Base-by-base conservation (phyloP, 2,888 invertebrate species). In the Cerceris ruficornis region DNA sequence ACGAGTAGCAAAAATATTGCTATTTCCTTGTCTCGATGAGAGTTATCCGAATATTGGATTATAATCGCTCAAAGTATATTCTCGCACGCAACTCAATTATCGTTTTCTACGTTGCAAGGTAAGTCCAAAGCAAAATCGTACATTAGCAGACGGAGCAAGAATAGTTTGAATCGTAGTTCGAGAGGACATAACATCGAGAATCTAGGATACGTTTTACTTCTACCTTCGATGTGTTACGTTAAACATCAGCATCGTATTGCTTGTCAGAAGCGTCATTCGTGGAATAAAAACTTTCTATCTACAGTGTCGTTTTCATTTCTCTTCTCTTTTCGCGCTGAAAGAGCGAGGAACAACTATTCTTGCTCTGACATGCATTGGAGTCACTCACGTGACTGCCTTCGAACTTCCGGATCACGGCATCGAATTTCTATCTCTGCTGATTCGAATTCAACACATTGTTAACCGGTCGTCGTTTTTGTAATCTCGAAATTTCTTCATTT, bases 1-100 rank as follows among this genome's bases (percentile, higher is more conserved):
- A 85, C 82, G 73, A 78, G 85, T 85, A 85, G 85, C 85, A 85
- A 85, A 85, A 85, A 85, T 85, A 85, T 85, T 85, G 85, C 85
- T 76, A 77, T 83, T 81, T 85, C 75, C 80, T 77, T 81, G 71
- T 76, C 70, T 65, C 74, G 77, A 75, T 75, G 73, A 78, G 65
- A 66, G 59, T 67, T 74, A 81, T 76, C 70, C 57, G 64, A 72
- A 75, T 54, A 54, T 74, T 61, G 50, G 68, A 42, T 28, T 52
- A 55, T 57, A 67, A 70, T 74, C 73, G 71, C 75, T 71, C 60
- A 57, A 62, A 58, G 59, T 14, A 49, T 17, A n/a, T 60, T 50
- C 4, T 55, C 66, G 41, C 49, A 64, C 61, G 69, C 49, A 39
- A 55, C 70, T 46, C 39, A 15, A 58, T 50, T 41, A 65, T 9